Evolutionary conservation across 2,888 invertebrate species (phyloP).

Genomic region (Carabus problematicus): DNA sequence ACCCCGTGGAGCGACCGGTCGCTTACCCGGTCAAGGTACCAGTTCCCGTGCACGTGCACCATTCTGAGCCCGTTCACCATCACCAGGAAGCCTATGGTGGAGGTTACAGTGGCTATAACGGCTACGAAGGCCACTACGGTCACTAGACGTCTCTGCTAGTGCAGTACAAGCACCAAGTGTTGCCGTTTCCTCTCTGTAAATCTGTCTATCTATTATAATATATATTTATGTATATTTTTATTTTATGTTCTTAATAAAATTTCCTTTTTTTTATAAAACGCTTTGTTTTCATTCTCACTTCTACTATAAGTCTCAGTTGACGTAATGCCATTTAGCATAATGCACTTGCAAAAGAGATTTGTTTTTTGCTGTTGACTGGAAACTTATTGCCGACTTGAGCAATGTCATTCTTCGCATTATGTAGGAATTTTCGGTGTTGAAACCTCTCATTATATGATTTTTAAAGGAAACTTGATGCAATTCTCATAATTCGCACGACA

Average conservation of each 20-base stretch:
- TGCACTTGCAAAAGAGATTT: no score
- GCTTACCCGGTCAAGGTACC: conserved; percentile 69
- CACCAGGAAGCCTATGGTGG: conserved; percentile 46
- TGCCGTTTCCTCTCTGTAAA: conserved; percentile 38
- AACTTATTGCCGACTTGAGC: neutral
- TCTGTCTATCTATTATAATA: conserved; percentile 40
- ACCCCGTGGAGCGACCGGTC: conserved; percentile 67
- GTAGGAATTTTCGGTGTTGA: conserved; percentile 29
- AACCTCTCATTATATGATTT: conserved; percentile 25
- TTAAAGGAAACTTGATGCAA: conserved; percentile 23
- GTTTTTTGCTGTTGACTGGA: neutral
- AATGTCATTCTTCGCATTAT: conserved; percentile 11
- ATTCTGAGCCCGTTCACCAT: conserved; percentile 46
- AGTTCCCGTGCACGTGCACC: conserved; percentile 51
- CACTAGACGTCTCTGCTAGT: conserved; percentile 27
- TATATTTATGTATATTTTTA: conserved; percentile 38
- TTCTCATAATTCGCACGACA: conserved; percentile 37
- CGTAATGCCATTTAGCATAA: neutral
- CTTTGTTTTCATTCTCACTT: conserved; percentile 6
- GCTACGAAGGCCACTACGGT: conserved; percentile 49
- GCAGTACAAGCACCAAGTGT: conserved; percentile 38
- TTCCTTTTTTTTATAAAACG: conserved; percentile 35
- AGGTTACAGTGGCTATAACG: conserved; percentile 46
- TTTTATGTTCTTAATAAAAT: conserved; percentile 42
- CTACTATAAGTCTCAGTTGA: conserved; percentile 5